Conservation (phyloP, 2,797 vertebrate species). For the Eutrigla gurnardus region DNA sequence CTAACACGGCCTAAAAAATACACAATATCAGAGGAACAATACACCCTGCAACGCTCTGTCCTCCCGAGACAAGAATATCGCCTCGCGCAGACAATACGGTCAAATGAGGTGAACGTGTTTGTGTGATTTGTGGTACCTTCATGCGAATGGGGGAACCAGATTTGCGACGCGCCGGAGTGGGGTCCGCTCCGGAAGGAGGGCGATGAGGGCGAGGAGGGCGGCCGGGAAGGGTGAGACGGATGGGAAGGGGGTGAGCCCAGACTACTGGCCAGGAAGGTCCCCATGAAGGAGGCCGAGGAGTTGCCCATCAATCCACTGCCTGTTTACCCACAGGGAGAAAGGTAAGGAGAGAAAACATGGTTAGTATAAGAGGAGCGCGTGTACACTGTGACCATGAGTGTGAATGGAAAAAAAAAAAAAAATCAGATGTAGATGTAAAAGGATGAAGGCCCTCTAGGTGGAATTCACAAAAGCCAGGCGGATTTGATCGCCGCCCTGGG, state of each 20-base stretch:
- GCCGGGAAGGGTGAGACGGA: slow-evolving; percentile 89
- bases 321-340: slow-evolving; percentile 73
- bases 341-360: slow-evolving; percentile 68
- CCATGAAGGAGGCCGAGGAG: slow-evolving; percentile 95
- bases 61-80: slow-evolving; percentile 44
- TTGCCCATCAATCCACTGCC: slow-evolving; percentile 96
- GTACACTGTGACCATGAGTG: slow-evolving; percentile 27
- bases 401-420: slow-evolving; percentile 25
- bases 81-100: slow-evolving; percentile 27
- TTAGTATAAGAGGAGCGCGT: slow-evolving; percentile 54
- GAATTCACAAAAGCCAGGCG: slow-evolving; percentile 56
- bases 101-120: slow-evolving; percentile 17
- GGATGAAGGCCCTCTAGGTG: slow-evolving; percentile 41
- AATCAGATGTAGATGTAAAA: slow-evolving; percentile 34
- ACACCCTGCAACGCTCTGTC: slow-evolving; percentile 50
- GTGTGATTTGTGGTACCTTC: slow-evolving; percentile 88
- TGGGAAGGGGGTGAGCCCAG: slow-evolving; percentile 90
- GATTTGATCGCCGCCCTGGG: slow-evolving; percentile 52
- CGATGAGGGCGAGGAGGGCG: slow-evolving; percentile 91
- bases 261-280: slow-evolving; percentile 95
- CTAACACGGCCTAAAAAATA: slow-evolving; percentile 62
- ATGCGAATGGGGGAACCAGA: slow-evolving; percentile 98
- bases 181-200: slow-evolving; percentile 91
- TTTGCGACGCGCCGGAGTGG: slow-evolving; percentile 93
- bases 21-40: slow-evolving; percentile 67